phyloP scores from a whole-genome alignment of 2,797 vertebrate species.

The Girardinus metallicus region DNA sequence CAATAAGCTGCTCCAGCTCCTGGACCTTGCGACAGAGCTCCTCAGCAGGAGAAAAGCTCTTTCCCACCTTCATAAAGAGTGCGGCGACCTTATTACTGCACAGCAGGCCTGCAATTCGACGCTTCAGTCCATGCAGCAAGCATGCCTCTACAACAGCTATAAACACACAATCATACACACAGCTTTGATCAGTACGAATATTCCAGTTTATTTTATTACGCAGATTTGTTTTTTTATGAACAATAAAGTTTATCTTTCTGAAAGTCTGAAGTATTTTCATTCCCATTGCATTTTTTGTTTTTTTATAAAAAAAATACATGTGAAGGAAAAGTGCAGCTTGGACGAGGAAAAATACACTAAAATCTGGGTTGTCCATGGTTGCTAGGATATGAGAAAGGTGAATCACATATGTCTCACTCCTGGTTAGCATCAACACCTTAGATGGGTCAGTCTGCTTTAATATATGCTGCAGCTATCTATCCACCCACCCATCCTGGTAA shows the following conservation, averaged over 20 bases:
- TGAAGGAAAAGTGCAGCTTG: constrained; percentile 51
- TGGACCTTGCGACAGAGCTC: constrained; percentile 94
- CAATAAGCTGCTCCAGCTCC: constrained; percentile 92
- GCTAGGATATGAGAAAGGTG: constrained; percentile 74
- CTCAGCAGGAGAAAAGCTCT: constrained; percentile 90
- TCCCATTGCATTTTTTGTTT: not conserved
- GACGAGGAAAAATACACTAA: constrained; percentile 52
- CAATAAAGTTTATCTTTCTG: constrained; percentile 1
- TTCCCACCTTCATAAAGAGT: constrained; percentile 95
- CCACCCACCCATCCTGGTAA: constrained; percentile 14
- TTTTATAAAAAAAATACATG: constrained; percentile 13
- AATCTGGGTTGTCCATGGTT: constrained; percentile 57
- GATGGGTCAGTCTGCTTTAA: constrained; percentile 33
- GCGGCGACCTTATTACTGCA: constrained; percentile 97
- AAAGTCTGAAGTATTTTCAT: constrained; percentile 5
- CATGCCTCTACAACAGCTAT: constrained; percentile 95
- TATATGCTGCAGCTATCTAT: constrained; percentile 4
- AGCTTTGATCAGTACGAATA: constrained; percentile 19
- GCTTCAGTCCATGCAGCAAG: constrained; percentile 89
- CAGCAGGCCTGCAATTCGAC: constrained; percentile 93
- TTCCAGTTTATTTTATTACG: not conserved
- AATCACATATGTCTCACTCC: constrained; percentile 61
- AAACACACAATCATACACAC: constrained; percentile 38
- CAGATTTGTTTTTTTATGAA: constrained; percentile 13
- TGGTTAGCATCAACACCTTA: constrained; percentile 64